phyloP scores from a whole-genome alignment of 2,888 invertebrate species.

The Philereme vetulata region DNA sequence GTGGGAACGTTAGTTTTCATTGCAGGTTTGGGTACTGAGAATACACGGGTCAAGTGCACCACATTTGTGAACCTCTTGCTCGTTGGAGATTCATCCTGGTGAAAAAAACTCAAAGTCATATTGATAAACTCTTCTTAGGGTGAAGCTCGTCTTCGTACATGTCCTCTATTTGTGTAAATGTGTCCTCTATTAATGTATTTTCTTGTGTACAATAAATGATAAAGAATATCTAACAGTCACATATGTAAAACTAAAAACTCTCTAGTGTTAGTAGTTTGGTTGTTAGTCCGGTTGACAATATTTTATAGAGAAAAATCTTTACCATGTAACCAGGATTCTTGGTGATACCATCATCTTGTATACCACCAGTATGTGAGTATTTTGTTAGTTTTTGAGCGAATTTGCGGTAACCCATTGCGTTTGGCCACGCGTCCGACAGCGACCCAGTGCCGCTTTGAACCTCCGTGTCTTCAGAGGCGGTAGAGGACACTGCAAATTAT shows the following conservation, averaged over 20 bases:
- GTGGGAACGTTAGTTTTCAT: conserved; percentile 45
- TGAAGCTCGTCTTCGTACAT: too few species aligned
- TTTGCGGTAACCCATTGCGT: conserved; percentile 52
- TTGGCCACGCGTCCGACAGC: conserved; percentile 53
- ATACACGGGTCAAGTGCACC: conserved; percentile 2
- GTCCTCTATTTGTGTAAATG: too few species aligned
- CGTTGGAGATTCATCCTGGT: too few species aligned
- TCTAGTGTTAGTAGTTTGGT: too few species aligned
- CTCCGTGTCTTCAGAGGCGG: conserved; percentile 41
- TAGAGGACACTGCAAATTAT: conserved; percentile 46
- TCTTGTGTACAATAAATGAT: too few species aligned
- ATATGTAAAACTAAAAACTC: too few species aligned
- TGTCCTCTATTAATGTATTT: too few species aligned
- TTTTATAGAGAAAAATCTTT: neutral
- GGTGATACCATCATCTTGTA: neutral
- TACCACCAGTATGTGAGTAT: conserved; percentile 31
- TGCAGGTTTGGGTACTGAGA: conserved; percentile 43
- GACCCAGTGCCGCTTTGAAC: conserved; percentile 34
- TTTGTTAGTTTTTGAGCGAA: conserved; percentile 60
- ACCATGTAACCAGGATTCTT: neutral
- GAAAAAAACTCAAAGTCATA: too few species aligned
- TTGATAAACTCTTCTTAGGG: too few species aligned
- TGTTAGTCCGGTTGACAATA: too few species aligned
- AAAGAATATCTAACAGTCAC: too few species aligned
- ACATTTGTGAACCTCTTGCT: neutral